Evolutionary conservation across 2,797 vertebrate genomes (phyloP), one percentile per base, ranked within the genome.

Genomic region (Rhyacichthys aspro): DNA sequence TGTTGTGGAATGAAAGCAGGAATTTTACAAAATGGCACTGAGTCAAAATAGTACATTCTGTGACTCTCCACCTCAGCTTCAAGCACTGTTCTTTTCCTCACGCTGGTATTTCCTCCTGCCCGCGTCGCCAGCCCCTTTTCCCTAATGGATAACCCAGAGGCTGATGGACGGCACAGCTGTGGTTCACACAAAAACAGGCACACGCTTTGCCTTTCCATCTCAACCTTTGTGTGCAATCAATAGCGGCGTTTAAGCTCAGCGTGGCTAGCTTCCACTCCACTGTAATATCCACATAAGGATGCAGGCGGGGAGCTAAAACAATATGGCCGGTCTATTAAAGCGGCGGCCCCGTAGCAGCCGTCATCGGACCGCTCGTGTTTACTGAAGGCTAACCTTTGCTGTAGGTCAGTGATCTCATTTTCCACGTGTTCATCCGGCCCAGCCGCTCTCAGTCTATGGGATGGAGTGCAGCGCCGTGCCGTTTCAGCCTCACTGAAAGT

Each of bases 381-480:
- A 78, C 78, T 83, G 80, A 77, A 79, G 73, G 76, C 70, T 75
- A 80, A 87, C 87, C 80, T 87, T 85, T 82, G 75, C 86, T 84
- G 80, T 81, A 87, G 82, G 87, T 86, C 86, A 88, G 68, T 60
- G 71, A 84, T 82, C 84, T 89, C 84, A 81, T 88, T 88, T 83
- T 86, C 78, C 78, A 70, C 14, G 63, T 65, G 81, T 78, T 79
- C 81, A 64, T 66, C 73, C 70, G 67, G 76, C 52, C 53, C 63
- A 75, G 82, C 74, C 70, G 23, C 23, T 6, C 19, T 23, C 70
- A 14, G 70, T 75, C 72, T 59, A 63, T 64, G 65, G 56, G 69
- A 28, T 62, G 23, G 6, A 60, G 65, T 41, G 55, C 62, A 69
- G 57, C 62, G 47, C 75, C 3, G 11, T 66, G 76, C 72, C 72